Evolutionary conservation across 2,888 invertebrate genomes (phyloP), one percentile per base, ranked within the genome.

Genomic region (Xestoiulus laeticollis): DNA sequence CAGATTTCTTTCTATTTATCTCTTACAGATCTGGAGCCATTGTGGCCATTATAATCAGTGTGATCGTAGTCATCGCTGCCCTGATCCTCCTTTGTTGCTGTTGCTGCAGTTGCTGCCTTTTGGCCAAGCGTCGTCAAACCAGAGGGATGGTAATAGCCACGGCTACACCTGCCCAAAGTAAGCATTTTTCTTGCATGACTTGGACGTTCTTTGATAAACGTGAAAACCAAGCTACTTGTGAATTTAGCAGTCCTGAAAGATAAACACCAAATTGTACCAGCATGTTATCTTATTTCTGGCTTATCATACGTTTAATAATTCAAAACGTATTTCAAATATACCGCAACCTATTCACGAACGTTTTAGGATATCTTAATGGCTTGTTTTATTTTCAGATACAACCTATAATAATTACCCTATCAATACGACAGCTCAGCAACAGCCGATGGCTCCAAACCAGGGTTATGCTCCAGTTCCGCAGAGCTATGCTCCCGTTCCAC

Each of bases 41-140:
- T 33, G 38, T 44, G 8, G 85, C 85, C n/a, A 85, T 85, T 16
- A 16, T 85, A 10, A 85, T 85, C 16, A 33, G 33, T 33, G 14
- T 33, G 33, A 12, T 85, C n/a, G 22, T 85, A 26, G 43, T 85
- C 22, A n/a, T 85, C n/a, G 85, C n/a, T 16, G 33, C 43, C n/a
- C 38, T 85, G 22, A 85, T 85, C 38, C 43, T 85, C 43, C 43
- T 85, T n/a, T 85, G 85, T 19, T 85, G 85, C 14, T 85, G 85
- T 22, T 85, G 85, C 22, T 85, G 85, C 22, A 85, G 85, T 44
- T 85, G 85, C 22, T 85, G 85, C 43, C 0, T 38, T 6, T 85
- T 85, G 43, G 85, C 85, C 43, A 85, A 85, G 43, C 85, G 85
- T 22, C 85, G 85, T 14, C 85, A 85, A 85, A 85, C 33, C 33